Conservation (phyloP, 2,888 invertebrate species). For the Lycocerus yunnanus region DNA sequence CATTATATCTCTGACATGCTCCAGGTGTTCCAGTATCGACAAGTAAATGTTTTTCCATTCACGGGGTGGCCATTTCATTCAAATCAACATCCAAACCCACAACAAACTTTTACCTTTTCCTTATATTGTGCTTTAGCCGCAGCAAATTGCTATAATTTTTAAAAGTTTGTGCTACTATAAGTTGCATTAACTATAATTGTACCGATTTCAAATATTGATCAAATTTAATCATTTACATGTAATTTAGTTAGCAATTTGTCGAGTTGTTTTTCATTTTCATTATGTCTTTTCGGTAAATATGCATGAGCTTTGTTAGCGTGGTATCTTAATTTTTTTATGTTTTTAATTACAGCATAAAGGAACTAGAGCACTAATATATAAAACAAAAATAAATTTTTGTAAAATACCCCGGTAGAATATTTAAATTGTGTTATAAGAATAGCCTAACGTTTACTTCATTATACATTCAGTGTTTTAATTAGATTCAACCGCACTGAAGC, state of each 20-base stretch:
- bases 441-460: conserved; percentile 36
- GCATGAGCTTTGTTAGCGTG: not conserved
- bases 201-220: not conserved
- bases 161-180: not conserved
- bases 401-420: not conserved
- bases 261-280: not conserved
- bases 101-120: not conserved
- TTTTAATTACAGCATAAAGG: not conserved
- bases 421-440: conserved; percentile 16
- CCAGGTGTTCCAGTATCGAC: not conserved
- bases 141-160: not conserved
- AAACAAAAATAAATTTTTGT: not conserved
- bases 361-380: not conserved
- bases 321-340: not conserved
- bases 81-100: not conserved
- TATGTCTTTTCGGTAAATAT: not conserved
- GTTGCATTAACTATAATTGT: not conserved
- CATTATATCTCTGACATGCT: not conserved
- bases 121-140: too few relatives aligned
- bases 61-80: not conserved
- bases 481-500: conserved; percentile 31
- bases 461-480: conserved; percentile 38
- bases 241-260: not conserved
- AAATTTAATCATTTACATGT: not conserved
- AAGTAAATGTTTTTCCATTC: not conserved